Base-by-base conservation (phyloP, 1,140 invertebrate genomes). In the Nasonia vitripennis region DNA sequence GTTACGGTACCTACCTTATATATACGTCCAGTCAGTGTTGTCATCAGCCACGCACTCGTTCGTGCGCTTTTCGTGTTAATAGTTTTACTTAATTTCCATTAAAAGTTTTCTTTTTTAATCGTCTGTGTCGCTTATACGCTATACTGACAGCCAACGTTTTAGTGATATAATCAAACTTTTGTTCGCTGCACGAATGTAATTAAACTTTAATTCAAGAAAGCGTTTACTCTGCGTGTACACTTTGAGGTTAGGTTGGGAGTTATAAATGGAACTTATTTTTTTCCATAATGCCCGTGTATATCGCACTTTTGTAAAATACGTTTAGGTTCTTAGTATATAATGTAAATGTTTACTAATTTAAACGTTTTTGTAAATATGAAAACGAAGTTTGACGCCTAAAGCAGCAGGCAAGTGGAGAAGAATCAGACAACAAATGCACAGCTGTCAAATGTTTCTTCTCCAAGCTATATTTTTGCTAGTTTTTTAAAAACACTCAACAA, bases 21-120 rank as follows among this genome's bases (percentile, higher is more conserved):
- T 41, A 17, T 78, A 84, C 74, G 82, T 84, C 83, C 83, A 84
- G 41, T 79, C 75, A 23, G 67, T 84, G 83, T 79, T 84, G 83
- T 84, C 67, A 84, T 78, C 12, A 37, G 10, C 62, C 62, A 78
- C 82, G 75, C 74, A 78, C 70, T 55, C 67, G 45, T 27, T 20
- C 20, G 51, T 78, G 27, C 20, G 37, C 31, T 73, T 79, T 79
- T 78, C 23, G 45, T 73, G 23, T 79, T 79, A 27, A 62, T 3
- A 74, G 34, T 37, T 37, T 37, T 3, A 45, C 79, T 84, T 79
- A 73, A 7, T 78, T 83, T 78, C 4, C 12, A 34, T 51, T 51
- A 34, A 20, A 31, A 70, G 12, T 51, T 84, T 78, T 10, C 20
- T 20, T 78, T 84, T 70, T 45, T 23, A 62, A 7, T 67, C 17